Evolutionary conservation across 2,888 invertebrate species (phyloP), one percentile per base, ranked within the genome.

Genomic region (Lasioglossum figueresi): DNA sequence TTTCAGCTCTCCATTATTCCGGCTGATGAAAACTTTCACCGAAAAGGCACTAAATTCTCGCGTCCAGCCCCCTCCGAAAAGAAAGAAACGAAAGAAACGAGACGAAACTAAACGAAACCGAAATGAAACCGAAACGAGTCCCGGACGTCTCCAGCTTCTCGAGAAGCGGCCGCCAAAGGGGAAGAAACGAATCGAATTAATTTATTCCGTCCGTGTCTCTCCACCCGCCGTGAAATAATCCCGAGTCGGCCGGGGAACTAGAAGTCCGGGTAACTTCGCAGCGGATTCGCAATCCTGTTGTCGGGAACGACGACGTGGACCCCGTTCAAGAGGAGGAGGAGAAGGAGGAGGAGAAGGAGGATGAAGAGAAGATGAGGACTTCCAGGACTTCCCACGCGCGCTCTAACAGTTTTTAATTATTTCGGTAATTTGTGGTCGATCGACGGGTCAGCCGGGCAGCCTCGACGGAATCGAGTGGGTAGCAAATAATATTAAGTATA

Each of bases 401-500:
- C 23, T 37, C 89, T 89, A 90, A 88, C 88, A 90, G 90, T 93
- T 93, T 93, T 94, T 94, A 94, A 94, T 94, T 94, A 94, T 94
- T 94, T 93, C 88, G 89, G 93, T 94, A 94, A 94, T 94, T 94
- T 94, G 94, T 92, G 91, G 92, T 83, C 91, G 92, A 93, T 93
- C 89, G 91, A 87, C 82, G 87, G 91, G 75, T 52, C 52, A 52
- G 76, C 82, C 85, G 84, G 85, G 81, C 83, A 84, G 82, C 73
- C 86, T 52, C 86, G 88, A 88, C 78, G 86, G 88, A 86, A 86
- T 91, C 91, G 92, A 92, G 90, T 86, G 94, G 92, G 94, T 94
- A 94, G 94, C 94, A 94, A 94, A 94, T 94, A 95, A 95, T 94
- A 94, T 94, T 95, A 95, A 95, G 94, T 95, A 95, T 95, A 95